Evolutionary conservation across 1,140 invertebrate species (phyloP), one percentile per base, ranked within the genome.

Genomic region (Heterodera schachtii): DNA sequence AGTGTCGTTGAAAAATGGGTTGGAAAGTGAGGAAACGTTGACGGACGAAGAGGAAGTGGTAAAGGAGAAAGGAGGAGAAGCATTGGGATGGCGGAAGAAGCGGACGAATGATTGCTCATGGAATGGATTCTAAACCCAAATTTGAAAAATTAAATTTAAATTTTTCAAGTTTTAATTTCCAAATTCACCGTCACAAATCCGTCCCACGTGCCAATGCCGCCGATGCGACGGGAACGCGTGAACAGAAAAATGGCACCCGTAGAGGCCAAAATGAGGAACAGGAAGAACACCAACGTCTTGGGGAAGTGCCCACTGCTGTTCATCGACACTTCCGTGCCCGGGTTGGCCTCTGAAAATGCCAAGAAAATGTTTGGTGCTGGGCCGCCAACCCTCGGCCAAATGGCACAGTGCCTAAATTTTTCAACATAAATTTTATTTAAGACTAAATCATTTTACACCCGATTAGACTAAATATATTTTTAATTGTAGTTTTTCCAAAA

Each of bases 251-350:
- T 44, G 2, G 41, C 67, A 13, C 41, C 75, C 6, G 44, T 70
- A 0, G 75, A 43, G 21, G 67, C 67, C 57, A 76, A 49, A 41
- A 49, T 66, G 11, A 76, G 64, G 75, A 76, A 49, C 19, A 60
- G 57, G 19, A 76, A 76, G 67, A 76, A 70, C n/a, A 76, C 75
- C 41, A 76, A 19, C 75, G 47, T 47, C n/a, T 70, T 64, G n/a
- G 75, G 75, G 5, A 60, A 60, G 67, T 44, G n/a, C 9, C 75
- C 41, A 3, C 6, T 64, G 41, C 57, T 19, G 4, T 43, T 43
- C 5, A 41, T n/a, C 41, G 16, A 7, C 67, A 13, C 41, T 41
- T 76, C 75, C 19, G 52, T 47, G 71, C 71, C 46, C 9, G 75
- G 57, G n/a, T 76, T 57, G 7, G 52, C 11, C 43, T 76, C 75